Base-by-base conservation (phyloP, 1,140 invertebrate species). In the Gerris buenoi region DNA sequence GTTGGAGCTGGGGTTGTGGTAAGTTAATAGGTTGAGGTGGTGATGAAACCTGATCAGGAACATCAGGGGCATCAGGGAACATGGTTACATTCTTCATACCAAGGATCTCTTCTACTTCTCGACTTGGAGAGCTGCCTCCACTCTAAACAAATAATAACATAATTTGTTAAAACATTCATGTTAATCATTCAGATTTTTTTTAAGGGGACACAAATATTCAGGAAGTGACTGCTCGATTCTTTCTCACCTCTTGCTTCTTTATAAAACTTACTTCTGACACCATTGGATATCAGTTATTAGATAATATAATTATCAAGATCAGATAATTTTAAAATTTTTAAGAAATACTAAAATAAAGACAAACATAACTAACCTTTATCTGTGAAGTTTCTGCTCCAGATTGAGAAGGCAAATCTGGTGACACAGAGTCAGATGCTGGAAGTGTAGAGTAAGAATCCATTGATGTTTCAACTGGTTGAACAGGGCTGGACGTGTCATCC, bases 111-210 rank as follows among this genome's bases (percentile, higher is more conserved):
- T 88, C 82, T 1, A 94, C 91, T 78, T 94, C 91, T 67, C 90
- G 81, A 70, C 90, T 92, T 5, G 91, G 90, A 75, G 88, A 90
- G 56, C 88, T 90, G 27, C 88, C 87, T 5, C 86, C 86, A 66
- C 86, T 87, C 5, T 82, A 68, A 70, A 71, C 27, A 68, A 2
- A 64, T 10, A 64, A 25, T 2, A 2, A 64, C 61, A 67, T 26
- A 62, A 27, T 67, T 18, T 25, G n/a, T 25, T 26, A 46, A 64
- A 68, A 65, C 18, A 65, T 25, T n/a, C 27, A n/a, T n/a, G n/a
- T n/a, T n/a, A n/a, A n/a, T n/a, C n/a, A n/a, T n/a, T n/a, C n/a
- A n/a, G n/a, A n/a, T n/a, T n/a, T n/a, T n/a, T n/a, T n/a, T n/a
- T n/a, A n/a, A n/a, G n/a, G n/a, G n/a, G n/a, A n/a, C n/a, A n/a